These are phyloP conservation scores for Trachemys scripta DNA, from an alignment of 2,113 vertebrate genomes.

Conservation along the genomic window DNA sequence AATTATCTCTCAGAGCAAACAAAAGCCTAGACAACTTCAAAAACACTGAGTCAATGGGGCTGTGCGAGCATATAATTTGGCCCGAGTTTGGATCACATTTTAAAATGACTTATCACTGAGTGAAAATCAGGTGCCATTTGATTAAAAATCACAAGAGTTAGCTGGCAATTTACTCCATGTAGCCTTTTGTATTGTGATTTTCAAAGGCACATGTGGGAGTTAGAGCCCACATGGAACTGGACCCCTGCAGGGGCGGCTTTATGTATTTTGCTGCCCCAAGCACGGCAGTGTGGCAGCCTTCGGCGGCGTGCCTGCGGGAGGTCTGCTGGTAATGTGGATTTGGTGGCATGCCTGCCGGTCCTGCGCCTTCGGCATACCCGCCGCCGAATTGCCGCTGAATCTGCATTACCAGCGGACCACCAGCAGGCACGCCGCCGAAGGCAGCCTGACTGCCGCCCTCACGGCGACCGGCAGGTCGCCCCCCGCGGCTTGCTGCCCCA, in stretches of 20 bases:
- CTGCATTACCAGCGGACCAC: too few species aligned
- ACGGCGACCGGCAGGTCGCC: too few species aligned
- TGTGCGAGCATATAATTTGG: not conserved
- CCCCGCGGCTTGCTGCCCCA: too few species aligned
- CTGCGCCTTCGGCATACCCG: too few species aligned
- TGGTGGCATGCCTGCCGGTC: too few species aligned
- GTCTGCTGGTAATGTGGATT: too few species aligned
- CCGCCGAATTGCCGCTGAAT: too few species aligned
- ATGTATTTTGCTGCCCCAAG: too few species aligned
- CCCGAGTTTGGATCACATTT: not conserved
- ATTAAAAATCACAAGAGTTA: not conserved
- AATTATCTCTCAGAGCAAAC: rapidly evolving
- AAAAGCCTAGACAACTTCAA: not conserved
- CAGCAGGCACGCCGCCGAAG: too few species aligned
- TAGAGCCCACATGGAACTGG: not conserved
- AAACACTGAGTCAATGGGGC: not conserved
- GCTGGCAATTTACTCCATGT: not conserved
- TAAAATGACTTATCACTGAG: not conserved
- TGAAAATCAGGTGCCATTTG: not conserved
- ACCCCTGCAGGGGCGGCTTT: not conserved
- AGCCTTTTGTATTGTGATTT: not conserved
- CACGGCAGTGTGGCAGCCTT: too few species aligned
- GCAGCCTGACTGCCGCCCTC: too few species aligned
- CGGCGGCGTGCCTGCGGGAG: too few species aligned
- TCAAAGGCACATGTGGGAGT: not conserved